Evolutionary conservation across 23 tunicate genomes (phyloP).

Genomic region (Halocynthia roretzi): DNA sequence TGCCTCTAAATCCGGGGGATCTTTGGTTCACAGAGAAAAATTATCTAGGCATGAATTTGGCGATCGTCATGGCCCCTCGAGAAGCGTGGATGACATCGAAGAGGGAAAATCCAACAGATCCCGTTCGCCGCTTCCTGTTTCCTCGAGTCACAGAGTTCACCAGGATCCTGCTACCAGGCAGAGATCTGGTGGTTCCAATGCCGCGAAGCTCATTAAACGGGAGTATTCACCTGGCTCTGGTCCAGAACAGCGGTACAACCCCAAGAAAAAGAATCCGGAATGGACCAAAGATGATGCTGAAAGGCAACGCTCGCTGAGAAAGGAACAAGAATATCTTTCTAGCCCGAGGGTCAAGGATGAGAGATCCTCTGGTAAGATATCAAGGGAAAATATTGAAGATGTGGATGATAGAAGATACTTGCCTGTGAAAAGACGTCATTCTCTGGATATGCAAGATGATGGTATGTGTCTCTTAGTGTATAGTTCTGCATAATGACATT

Average conservation of each 20-base stretch:
- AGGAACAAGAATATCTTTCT: no score
- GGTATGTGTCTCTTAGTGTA: not conserved
- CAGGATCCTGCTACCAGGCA: not conserved
- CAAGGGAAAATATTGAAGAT: not conserved
- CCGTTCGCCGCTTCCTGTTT: not conserved
- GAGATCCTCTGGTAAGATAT: not conserved
- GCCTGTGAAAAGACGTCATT: constrained; percentile 4
- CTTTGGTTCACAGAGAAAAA: not conserved
- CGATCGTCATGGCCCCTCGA: not conserved
- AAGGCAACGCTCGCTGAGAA: not conserved
- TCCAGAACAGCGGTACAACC: not conserved
- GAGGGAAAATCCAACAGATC: not conserved
- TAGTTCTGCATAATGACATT: no score
- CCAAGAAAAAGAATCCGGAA: constrained; percentile 10
- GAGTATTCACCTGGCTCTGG: constrained; percentile 46
- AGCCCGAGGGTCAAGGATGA: not conserved
- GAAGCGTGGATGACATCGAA: not conserved
- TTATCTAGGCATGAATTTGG: not conserved
- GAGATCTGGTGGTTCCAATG: constrained; percentile 6
- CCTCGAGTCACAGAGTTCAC: not conserved
- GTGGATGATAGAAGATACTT: constrained; percentile 5
- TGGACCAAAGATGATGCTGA: not conserved
- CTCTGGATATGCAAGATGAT: not conserved
- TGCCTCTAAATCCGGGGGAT: constrained; percentile 4
- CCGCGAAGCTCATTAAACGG: constrained; percentile 43